Conservation (phyloP, 2,888 invertebrate species). For the Cremastobaeus sp. region DNA sequence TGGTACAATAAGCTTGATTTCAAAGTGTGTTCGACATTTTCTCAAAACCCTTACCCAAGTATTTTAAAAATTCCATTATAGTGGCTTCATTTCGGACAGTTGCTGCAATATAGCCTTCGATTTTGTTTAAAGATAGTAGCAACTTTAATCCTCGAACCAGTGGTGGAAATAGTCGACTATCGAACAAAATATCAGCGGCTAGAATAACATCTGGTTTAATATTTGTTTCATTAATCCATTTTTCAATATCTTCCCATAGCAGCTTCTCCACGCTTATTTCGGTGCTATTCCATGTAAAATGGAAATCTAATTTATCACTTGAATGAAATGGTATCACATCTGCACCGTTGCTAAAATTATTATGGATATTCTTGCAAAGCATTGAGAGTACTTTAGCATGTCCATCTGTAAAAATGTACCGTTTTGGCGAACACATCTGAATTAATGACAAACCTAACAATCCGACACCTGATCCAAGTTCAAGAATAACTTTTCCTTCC, state of each 20-base stretch:
- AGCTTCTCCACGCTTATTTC: conserved; percentile 75
- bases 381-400: conserved; percentile 83
- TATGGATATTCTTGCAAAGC: conserved; percentile 82
- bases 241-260: conserved; percentile 80
- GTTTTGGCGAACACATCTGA: conserved; percentile 80
- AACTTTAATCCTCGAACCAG: conserved; percentile 78
- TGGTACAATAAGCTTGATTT: too few species aligned
- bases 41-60: conserved; percentile 78
- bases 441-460: conserved; percentile 84
- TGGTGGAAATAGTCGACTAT: conserved; percentile 79
- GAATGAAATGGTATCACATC: conserved; percentile 28
- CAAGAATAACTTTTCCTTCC: conserved; percentile 81
- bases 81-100: conserved; percentile 85
- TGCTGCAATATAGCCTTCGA: conserved; percentile 80
- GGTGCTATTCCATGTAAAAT: conserved; percentile 55
- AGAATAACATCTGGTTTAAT: conserved; percentile 79
- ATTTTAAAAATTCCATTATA: conserved; percentile 80
- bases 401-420: conserved; percentile 84
- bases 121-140: conserved; percentile 75
- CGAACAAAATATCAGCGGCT: conserved; percentile 83
- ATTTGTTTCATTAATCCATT: conserved; percentile 64
- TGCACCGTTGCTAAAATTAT: conserved; percentile 79
- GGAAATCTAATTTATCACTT: conserved; percentile 55
- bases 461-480: conserved; percentile 89
- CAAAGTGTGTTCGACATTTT: conserved; percentile 11